A percentile compares a stretch with the other conserved stretches of the same genome.
Conservation (phyloP, 2,888 invertebrate genomes). For the Exocentrus adspersus region DNA sequence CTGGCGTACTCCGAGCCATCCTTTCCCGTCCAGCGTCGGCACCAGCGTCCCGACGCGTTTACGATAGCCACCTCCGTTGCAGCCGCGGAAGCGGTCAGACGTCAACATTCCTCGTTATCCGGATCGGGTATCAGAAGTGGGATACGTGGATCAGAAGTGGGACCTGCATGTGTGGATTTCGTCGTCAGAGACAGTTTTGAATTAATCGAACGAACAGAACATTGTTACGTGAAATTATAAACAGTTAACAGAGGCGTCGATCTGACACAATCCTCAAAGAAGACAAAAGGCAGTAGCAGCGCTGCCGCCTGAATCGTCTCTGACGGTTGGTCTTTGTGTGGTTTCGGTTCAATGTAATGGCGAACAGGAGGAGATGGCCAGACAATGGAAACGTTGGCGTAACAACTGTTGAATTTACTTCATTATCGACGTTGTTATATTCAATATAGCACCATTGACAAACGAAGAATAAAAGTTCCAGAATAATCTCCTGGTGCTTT, state of each 20-base stretch:
- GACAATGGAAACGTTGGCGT: neutral
- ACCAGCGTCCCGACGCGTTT: neutral
- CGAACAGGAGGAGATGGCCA: neutral
- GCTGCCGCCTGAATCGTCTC: neutral
- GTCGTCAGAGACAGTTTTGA: no score
- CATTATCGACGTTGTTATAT: no score
- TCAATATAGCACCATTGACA: no score
- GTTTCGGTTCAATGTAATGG: neutral
- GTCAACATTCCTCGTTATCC: neutral
- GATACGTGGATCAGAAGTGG: no score
- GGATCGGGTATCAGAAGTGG: no score
- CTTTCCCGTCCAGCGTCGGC: conserved; percentile 16
- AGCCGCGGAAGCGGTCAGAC: neutral
- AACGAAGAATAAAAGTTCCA: no score
- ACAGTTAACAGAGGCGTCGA: conserved; percentile 16
- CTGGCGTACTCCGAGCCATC: conserved; percentile 13
- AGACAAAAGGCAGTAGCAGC: conserved; percentile 1
- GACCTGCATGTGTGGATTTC: no score
- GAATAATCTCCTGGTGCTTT: no score
- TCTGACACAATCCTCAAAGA: conserved; percentile 4
- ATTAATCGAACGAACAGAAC: neutral
- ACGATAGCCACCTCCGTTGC: neutral
- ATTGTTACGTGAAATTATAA: conserved; percentile 20
- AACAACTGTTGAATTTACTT: neutral
- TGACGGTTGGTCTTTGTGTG: neutral